These are phyloP conservation scores for Hemicentrotus pulcherrimus DNA, from an alignment of 35 echinoderm and acorn worm genomes.

Conservation along the genomic window DNA sequence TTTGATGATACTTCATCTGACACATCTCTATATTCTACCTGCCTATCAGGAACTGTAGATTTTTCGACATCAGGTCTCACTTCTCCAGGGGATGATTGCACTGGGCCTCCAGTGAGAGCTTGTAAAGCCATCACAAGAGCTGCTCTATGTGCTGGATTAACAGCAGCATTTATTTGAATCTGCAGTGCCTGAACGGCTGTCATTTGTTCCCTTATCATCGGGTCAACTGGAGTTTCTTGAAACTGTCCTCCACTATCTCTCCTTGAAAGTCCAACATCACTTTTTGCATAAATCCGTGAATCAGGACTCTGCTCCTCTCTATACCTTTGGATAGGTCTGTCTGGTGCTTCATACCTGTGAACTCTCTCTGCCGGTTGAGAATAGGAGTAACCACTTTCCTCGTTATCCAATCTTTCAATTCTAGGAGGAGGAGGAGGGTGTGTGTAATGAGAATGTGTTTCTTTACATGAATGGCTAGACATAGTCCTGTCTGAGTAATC, in stretches of 20 bases:
- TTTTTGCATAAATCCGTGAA: background rate
- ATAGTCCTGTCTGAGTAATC: background rate
- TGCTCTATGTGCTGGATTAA: slow-evolving; percentile 22
- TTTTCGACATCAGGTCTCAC: background rate
- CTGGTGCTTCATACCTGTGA: background rate
- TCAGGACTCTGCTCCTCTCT: background rate
- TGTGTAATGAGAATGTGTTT: background rate
- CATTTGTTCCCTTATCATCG: background rate
- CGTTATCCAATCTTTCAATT: background rate
- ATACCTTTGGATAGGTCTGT: background rate
- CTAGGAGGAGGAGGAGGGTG: background rate
- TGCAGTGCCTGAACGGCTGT: slow-evolving; percentile 19
- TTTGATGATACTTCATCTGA: background rate
- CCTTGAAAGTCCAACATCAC: background rate
- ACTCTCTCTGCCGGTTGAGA: background rate
- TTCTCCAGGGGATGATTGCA: background rate
- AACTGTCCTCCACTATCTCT: background rate
- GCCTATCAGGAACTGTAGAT: background rate
- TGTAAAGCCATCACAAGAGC: slow-evolving; percentile 10
- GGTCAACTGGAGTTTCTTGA: background rate
- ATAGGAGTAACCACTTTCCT: background rate
- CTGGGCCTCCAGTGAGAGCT: background rate
- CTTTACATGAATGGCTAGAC: background rate
- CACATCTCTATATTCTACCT: background rate
- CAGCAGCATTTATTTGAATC: slow-evolving; percentile 19